These are phyloP conservation scores for Agriopis marginaria DNA, from an alignment of 2,888 invertebrate genomes.

Conservation along the genomic window DNA sequence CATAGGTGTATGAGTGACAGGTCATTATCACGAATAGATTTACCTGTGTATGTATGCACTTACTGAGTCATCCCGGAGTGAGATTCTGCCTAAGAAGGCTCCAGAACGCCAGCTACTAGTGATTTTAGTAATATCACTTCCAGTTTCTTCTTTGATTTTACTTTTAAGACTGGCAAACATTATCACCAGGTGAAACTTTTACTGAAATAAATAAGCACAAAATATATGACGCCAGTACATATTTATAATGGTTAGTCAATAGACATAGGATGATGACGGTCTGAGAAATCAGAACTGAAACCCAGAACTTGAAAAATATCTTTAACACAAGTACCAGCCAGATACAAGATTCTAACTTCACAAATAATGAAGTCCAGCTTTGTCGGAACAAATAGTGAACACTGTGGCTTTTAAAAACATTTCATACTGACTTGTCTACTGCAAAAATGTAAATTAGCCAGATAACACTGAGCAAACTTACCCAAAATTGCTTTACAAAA, in stretches of 20 bases:
- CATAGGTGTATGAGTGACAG: not conserved
- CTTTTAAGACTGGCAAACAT: slow-evolving; percentile 96
- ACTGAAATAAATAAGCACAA: slow-evolving; percentile 13
- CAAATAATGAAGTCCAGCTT: not conserved
- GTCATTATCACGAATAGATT: not conserved
- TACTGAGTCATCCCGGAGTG: slow-evolving; percentile 81
- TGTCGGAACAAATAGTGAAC: not conserved
- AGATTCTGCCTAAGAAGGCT: slow-evolving; percentile 82
- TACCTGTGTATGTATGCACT: slow-evolving; percentile 43
- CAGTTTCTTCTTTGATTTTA: slow-evolving; percentile 96
- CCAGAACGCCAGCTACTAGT: slow-evolving; percentile 82
- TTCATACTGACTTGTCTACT: not conserved
- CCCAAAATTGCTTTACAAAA: slow-evolving; percentile 2
- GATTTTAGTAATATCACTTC: slow-evolving; percentile 89
- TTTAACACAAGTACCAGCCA: not conserved
- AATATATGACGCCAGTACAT: not conserved
- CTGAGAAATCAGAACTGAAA: not conserved
- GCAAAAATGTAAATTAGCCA: slow-evolving; percentile 56
- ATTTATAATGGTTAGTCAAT: not conserved
- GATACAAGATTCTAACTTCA: not conserved
- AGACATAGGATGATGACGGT: not conserved
- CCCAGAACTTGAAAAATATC: not conserved
- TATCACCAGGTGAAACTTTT: slow-evolving; percentile 52
- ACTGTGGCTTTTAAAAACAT: not conserved
- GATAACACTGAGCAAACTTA: slow-evolving; percentile 57